These are phyloP conservation scores for Drosophila tropicalis DNA, from an alignment of 1,140 invertebrate genomes.

Conservation along the genomic window DNA sequence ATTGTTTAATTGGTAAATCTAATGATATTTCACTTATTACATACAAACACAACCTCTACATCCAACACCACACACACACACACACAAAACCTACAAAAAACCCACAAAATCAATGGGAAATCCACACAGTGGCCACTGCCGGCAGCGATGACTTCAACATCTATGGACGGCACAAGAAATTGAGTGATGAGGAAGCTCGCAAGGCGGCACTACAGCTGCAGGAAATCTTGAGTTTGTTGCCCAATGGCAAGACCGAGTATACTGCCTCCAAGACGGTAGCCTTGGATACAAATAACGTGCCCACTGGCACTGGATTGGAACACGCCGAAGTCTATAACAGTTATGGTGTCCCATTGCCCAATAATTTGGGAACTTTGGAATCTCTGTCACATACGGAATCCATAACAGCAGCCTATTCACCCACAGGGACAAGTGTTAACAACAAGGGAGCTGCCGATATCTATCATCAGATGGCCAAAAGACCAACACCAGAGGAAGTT, in stretches of 20 bases:
- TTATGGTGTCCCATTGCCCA: conserved; percentile 67
- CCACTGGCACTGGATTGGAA: conserved; percentile 44
- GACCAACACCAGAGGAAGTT: conserved; percentile 64
- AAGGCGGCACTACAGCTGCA: conserved; percentile 73
- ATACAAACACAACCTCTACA: conserved; percentile 52
- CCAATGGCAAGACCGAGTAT: conserved; percentile 77
- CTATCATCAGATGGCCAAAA: conserved; percentile 78
- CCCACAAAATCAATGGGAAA: conserved; percentile 19
- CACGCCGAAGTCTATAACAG: conserved; percentile 63
- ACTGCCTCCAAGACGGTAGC: conserved; percentile 76
- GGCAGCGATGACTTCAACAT: conserved; percentile 74
- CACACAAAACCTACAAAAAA: conserved; percentile 23
- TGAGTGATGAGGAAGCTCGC: conserved; percentile 68
- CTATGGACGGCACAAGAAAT: conserved; percentile 76
- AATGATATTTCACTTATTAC: conserved; percentile 77
- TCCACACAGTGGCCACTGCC: conserved; percentile 47
- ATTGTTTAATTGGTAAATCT: conserved; percentile 72
- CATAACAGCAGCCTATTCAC: conserved; percentile 74
- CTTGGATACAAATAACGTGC: conserved; percentile 48
- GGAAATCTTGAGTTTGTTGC: conserved; percentile 74
- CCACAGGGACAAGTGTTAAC: not conserved
- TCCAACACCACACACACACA: conserved; percentile 24
- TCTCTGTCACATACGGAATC: conserved; percentile 80
- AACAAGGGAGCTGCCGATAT: conserved; percentile 61
- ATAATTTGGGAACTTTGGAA: conserved; percentile 73